Percentiles rank a stretch among this genome's conserved stretches.
Evolutionary conservation across 2,888 invertebrate genomes (phyloP).

Genomic region (Ophion ventricosus): DNA sequence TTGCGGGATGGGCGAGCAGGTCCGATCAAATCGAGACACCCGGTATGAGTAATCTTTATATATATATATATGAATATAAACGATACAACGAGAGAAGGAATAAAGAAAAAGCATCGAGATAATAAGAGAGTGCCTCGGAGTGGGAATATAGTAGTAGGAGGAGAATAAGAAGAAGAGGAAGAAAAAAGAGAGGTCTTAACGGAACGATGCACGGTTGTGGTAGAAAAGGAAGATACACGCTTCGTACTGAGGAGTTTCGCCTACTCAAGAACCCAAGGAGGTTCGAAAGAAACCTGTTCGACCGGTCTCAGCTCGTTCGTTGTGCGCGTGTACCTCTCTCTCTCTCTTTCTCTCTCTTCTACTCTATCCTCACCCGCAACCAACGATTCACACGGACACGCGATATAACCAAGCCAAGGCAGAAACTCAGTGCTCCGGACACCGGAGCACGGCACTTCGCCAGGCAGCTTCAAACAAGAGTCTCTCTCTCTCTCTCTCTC

Average conservation of each 20-base stretch:
- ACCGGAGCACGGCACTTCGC: conserved; percentile 37
- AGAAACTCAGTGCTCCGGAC: conserved; percentile 42
- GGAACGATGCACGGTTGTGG: conserved; percentile 68
- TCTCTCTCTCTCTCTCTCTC: conserved; percentile 9
- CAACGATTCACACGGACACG: conserved; percentile 75
- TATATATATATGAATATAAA: conserved; percentile 6
- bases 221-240: conserved; percentile 43
- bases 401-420: conserved; percentile 26
- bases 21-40: conserved; percentile 9
- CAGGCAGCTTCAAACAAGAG: conserved; percentile 57
- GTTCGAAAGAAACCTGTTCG: conserved; percentile 78
- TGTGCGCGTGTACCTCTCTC: conserved; percentile 12
- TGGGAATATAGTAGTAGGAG: conserved; percentile 70
- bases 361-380: conserved; percentile 50
- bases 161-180: conserved; percentile 53
- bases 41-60: background rate
- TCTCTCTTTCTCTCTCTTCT: conserved; percentile 13
- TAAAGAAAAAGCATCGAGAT: conserved; percentile 52
- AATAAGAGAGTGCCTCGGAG: conserved; percentile 66
- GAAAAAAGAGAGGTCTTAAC: conserved; percentile 74
- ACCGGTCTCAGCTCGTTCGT: conserved; percentile 75
- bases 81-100: conserved; percentile 42
- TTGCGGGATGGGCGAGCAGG: background rate
- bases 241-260: conserved; percentile 75
- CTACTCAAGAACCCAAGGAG: conserved; percentile 72